Evolutionary conservation across 2,888 invertebrate species (phyloP).

Genomic region (Lasius fuliginosus): DNA sequence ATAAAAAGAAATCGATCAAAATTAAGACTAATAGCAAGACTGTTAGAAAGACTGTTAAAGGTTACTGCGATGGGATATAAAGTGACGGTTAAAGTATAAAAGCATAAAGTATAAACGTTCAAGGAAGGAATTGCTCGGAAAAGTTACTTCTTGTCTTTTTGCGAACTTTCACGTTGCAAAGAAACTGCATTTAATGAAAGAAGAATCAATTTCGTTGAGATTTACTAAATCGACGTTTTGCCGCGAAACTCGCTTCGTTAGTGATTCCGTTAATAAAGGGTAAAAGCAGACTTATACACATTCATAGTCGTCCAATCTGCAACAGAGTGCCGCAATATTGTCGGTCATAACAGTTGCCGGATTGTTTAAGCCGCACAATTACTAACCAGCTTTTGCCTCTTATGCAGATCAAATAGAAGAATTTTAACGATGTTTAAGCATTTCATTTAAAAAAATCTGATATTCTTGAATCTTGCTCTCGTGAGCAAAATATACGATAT

Average conservation of each 20-base stretch:
- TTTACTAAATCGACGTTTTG: constrained; percentile 39
- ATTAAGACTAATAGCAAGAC: neutral
- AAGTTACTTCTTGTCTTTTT: constrained; percentile 33
- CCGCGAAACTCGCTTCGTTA: constrained; percentile 31
- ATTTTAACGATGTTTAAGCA: neutral
- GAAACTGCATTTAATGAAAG: constrained; percentile 41
- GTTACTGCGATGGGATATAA: constrained; percentile 11
- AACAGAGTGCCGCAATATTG: constrained; percentile 13
- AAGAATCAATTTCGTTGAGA: constrained; percentile 38
- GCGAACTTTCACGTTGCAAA: constrained; percentile 36
- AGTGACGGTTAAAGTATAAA: neutral
- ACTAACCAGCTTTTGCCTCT: neutral
- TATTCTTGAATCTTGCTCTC: neutral
- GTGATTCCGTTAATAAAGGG: constrained; percentile 22
- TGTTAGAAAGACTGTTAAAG: neutral
- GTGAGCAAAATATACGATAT: neutral
- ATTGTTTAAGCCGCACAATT: constrained; percentile 13
- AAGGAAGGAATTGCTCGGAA: constrained; percentile 26
- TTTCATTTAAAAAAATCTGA: neutral
- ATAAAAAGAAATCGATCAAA: neutral
- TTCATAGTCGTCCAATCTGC: constrained; percentile 6
- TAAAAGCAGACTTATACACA: constrained; percentile 24
- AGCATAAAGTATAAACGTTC: constrained; percentile 25
- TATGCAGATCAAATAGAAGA: neutral
- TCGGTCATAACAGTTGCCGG: neutral